phyloP scores from a whole-genome alignment of 2,888 invertebrate species.

The Drosophila prolongata region DNA sequence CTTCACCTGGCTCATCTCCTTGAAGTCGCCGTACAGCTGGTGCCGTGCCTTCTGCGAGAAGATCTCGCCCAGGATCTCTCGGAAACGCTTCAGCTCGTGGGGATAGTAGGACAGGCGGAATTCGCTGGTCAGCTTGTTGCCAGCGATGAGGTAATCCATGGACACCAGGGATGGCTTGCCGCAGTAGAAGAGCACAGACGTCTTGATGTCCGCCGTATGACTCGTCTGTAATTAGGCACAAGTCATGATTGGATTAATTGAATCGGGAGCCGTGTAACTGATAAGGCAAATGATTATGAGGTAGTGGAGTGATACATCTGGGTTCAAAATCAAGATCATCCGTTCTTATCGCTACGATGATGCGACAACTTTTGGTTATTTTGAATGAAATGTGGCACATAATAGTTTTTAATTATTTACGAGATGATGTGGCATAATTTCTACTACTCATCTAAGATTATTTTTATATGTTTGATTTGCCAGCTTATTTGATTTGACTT shows the following conservation, averaged over 20 bases:
- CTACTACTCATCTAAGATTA: background rate
- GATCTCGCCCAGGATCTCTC: conserved; percentile 88
- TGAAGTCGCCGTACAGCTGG: conserved; percentile 93
- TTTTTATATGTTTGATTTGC: background rate
- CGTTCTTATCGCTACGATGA: conserved; percentile 58
- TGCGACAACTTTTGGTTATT: conserved; percentile 18
- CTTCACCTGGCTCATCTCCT: conserved; percentile 87
- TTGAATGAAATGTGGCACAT: conserved; percentile 39
- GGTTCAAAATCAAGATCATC: conserved; percentile 23
- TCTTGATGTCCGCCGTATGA: conserved; percentile 92
- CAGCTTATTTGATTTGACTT: background rate
- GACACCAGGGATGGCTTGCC: conserved; percentile 92
- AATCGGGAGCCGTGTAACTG: conserved; percentile 6
- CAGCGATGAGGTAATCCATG: conserved; percentile 92
- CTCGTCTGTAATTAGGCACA: conserved; percentile 87
- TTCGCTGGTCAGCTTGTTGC: conserved; percentile 87
- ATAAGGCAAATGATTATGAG: conserved; percentile 11
- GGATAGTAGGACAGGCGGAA: conserved; percentile 96
- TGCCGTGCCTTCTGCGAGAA: conserved; percentile 89
- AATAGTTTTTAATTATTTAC: conserved; percentile 61
- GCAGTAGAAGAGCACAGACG: conserved; percentile 92
- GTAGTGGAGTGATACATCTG: background rate
- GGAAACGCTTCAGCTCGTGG: conserved; percentile 90
- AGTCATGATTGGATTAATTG: conserved; percentile 51
- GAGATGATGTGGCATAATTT: conserved; percentile 8